Base-by-base conservation (phyloP, 2,113 vertebrate species). In the Rafetus swinhoei region DNA sequence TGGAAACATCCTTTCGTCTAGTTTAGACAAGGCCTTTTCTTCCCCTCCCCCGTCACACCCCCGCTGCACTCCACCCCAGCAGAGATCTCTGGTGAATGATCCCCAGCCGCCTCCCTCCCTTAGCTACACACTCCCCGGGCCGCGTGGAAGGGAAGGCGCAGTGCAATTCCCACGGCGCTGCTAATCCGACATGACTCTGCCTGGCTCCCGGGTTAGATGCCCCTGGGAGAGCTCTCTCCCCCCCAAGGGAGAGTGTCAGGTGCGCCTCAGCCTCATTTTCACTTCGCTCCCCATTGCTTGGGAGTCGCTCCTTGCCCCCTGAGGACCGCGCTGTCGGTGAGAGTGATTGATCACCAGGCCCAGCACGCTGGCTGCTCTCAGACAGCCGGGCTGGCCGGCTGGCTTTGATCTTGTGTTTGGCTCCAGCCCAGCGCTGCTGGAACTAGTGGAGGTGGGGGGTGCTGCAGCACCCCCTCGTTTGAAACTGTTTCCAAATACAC, bases 391-490 rank as follows among this genome's bases (percentile, higher is more conserved):
- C 1, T 1, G 50, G 6, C 32, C 76, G 83, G 4, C 35, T 19
- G 24, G 65, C 88, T 80, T 79, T 1, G 0, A n/a, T 25, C 8
- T 13, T 14, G 0, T 0, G 69, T 86, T 57, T 45, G 24, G 62
- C 5, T 45, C 39, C 39, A 45, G 39, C 39, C 39, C 39, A 45
- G 39, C 39, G 39, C 39, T 45, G 39, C 39, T 45, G 5, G 39
- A 45, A 45, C 39, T 45, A 45, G 39, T 45, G 39, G 39, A 45
- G 39, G 39, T 45, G n/a, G 39, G 39, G 39, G 39, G 39, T 45
- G 39, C 39, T 45, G 39, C 39, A 45, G 39, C 39, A 45, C 39
- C 39, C 39, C 39, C 39, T 45, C 4, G 5, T 45, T 45, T 45
- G 39, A 45, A 45, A 45, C 39, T 45, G 39, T 45, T 45, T 45